These are phyloP conservation scores for Glaucomys volans DNA, from an alignment of 2,113 vertebrate genomes.

Conservation along the genomic window DNA sequence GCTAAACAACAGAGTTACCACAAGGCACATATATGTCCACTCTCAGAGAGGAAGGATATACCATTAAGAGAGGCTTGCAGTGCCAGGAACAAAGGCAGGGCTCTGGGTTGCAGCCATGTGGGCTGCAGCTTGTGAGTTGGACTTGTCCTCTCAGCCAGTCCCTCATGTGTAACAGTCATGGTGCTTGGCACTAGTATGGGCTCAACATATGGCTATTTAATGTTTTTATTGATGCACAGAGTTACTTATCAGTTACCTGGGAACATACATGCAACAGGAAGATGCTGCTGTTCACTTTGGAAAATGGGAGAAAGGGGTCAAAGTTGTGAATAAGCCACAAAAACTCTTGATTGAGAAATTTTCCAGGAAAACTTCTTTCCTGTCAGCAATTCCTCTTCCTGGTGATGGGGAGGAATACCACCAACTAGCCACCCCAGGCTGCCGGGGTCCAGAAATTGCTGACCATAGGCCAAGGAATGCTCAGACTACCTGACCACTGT, in stretches of 20 bases:
- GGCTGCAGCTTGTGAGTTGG: background rate
- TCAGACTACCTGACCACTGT: background rate
- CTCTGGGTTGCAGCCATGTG: background rate
- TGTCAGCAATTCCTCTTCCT: background rate
- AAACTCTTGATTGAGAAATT: background rate
- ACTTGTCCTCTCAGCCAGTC: background rate
- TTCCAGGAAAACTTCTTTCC: background rate
- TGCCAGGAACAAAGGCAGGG: background rate
- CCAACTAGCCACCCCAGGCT: background rate
- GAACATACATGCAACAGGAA: background rate
- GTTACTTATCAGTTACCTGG: background rate
- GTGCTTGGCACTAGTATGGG: background rate
- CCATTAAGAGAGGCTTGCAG: background rate
- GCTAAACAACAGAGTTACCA: background rate
- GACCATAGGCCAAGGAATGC: background rate
- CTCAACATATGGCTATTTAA: background rate
- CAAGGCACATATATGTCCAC: background rate
- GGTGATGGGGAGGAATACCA: background rate
- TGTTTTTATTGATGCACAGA: background rate
- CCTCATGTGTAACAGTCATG: background rate
- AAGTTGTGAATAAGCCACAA: background rate
- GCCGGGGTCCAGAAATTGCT: background rate
- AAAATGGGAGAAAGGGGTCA: background rate
- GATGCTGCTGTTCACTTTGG: background rate
- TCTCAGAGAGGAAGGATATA: background rate